Percentiles rank a stretch among this genome's conserved stretches.
Evolutionary conservation across 2,113 vertebrate species (phyloP).

Genomic region (Rhizomys pruinosus): DNA sequence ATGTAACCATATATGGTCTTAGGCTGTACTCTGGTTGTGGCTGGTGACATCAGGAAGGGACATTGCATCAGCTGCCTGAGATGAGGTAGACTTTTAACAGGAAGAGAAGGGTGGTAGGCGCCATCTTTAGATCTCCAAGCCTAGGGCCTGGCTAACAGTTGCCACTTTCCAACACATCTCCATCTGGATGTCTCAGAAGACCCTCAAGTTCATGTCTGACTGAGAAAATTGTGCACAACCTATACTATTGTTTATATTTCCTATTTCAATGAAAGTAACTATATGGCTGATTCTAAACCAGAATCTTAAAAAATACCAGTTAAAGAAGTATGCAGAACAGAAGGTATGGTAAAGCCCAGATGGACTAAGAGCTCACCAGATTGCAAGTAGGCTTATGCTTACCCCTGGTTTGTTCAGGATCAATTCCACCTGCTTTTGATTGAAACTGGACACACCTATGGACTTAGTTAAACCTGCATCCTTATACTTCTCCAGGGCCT

Average conservation of each 20-base stretch:
- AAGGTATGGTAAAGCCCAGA: not conserved
- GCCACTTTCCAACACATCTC: too few species aligned
- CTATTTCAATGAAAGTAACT: not conserved
- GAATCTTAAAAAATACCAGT: not conserved
- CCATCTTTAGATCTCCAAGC: too few species aligned
- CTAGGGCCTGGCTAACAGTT: too few species aligned
- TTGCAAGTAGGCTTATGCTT: constrained; percentile 27
- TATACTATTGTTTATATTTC: not conserved
- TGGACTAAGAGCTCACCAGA: not conserved
- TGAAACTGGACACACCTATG: constrained; percentile 60
- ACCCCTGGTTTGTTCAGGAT: constrained; percentile 21
- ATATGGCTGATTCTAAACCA: not conserved
- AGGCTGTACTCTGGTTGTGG: too few species aligned
- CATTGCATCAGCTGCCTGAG: too few species aligned
- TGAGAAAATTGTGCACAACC: not conserved
- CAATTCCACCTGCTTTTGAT: not conserved
- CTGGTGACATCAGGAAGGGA: too few species aligned
- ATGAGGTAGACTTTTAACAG: too few species aligned
- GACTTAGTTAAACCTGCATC: constrained; percentile 86
- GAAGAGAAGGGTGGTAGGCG: too few species aligned
- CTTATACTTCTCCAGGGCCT: constrained; percentile 90
- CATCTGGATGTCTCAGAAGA: too few species aligned
- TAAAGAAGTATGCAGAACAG: not conserved
- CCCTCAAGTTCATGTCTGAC: not conserved
- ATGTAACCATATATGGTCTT: too few species aligned